A percentile compares a stretch with the other conserved stretches of the same genome.
phyloP scores from a whole-genome alignment of 2,888 invertebrate species.

The Zonitis immaculata region DNA sequence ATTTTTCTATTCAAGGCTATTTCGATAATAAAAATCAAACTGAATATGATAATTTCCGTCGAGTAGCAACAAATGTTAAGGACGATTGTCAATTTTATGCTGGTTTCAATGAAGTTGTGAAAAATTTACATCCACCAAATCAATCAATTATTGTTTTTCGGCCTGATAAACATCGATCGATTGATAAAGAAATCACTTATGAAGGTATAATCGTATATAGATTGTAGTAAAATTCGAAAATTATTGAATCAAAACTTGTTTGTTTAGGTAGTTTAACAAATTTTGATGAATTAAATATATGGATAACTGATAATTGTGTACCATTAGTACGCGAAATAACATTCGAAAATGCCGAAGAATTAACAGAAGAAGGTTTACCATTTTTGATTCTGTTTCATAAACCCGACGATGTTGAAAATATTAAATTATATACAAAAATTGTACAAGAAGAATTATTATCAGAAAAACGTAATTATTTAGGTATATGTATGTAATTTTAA shows the following conservation, averaged over 20 bases:
- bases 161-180: conserved; percentile 72
- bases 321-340: conserved; percentile 97
- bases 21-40: conserved; percentile 77
- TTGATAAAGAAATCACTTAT: conserved; percentile 80
- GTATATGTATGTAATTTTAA: too few species aligned
- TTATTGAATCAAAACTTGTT: not conserved
- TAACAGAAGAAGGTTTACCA: conserved; percentile 97
- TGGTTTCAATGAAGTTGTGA: conserved; percentile 79
- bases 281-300: conserved; percentile 81
- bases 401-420: conserved; percentile 74
- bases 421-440: conserved; percentile 80
- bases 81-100: conserved; percentile 95
- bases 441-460: conserved; percentile 71
- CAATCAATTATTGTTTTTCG: conserved; percentile 79
- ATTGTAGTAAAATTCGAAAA: too few species aligned
- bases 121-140: conserved; percentile 81
- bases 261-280: conserved; percentile 61
- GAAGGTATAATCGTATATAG: conserved; percentile 5
- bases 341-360: conserved; percentile 98
- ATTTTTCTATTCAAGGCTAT: conserved; percentile 51
- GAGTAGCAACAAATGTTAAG: conserved; percentile 81
- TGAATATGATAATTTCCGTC: conserved; percentile 74
- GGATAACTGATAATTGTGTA: conserved; percentile 91
- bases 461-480: conserved; percentile 91
- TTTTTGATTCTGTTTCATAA: conserved; percentile 95